phyloP scores from a whole-genome alignment of 30 jellyfish, hydroid and myxozoan genomes.

The Nemopilema nomurai region DNA sequence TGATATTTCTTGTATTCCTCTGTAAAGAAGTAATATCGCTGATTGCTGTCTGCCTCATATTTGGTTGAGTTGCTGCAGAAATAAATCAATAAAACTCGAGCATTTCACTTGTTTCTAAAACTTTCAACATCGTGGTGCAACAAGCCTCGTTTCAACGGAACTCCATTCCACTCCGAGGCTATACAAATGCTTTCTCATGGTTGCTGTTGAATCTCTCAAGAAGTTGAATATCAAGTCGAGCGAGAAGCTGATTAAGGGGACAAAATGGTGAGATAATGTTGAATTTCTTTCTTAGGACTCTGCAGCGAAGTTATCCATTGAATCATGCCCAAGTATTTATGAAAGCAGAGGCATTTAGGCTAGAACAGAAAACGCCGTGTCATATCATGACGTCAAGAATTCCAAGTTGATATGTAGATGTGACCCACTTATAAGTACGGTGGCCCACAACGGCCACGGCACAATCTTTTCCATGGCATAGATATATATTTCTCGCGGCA shows the following conservation, averaged over 20 bases:
- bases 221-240: background rate
- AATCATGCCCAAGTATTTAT: too few species aligned
- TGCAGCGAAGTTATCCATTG: background rate
- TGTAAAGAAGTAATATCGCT: conserved; percentile 72
- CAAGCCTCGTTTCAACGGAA: conserved; percentile 4
- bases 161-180: background rate
- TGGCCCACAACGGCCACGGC: too few species aligned
- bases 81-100: too few species aligned
- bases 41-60: conserved; percentile 69
- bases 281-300: background rate
- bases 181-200: conserved; percentile 56
- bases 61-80: background rate
- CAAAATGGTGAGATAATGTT: background rate
- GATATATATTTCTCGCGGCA: too few species aligned
- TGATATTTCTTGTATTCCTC: conserved; percentile 73
- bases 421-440: too few species aligned
- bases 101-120: too few species aligned
- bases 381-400: too few species aligned
- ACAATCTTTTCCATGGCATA: too few species aligned
- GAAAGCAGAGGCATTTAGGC: too few species aligned
- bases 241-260: background rate
- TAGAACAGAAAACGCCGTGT: too few species aligned
- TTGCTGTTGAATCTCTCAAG: background rate
- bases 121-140: conserved; percentile 35
- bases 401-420: too few species aligned